Evolutionary conservation across 2,113 vertebrate species (phyloP), one percentile per base, ranked within the genome.

Genomic region (Sphyrna mokarran): DNA sequence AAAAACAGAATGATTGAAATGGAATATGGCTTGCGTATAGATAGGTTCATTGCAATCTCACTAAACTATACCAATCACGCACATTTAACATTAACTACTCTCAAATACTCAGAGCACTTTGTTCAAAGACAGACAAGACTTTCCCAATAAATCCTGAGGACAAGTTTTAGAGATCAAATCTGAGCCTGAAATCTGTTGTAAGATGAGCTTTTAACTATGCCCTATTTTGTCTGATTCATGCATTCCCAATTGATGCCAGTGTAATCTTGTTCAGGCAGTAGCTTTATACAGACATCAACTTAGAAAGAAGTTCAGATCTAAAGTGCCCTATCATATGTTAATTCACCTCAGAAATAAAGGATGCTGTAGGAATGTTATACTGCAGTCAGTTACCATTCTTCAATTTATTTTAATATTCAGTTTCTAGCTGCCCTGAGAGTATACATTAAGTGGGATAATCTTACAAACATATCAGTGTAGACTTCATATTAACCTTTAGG

Each of bases 1-100:
- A 29, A 70, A 95, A 95, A 43, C 69, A 20, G n/a, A 37, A 66
- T 76, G 48, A 48, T 95, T 95, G 54, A 95, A 95, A 93, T 93
- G 2, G 69, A 95, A 54, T 76, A 95, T 95, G 23, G 69, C 68
- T 18, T 95, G 94, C 66, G 54, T 26, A 70, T 54, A 70, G 40
- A 72, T 48, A 33, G 43, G 58, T 54, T 54, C 69, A 72, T 37
- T 63, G 89, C 16, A 61, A 33, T 91, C 29, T 91, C 93, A 70
- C 68, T 94, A 48, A 70, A 70, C 37, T 26, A 94, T 23, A 94
- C 10, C 91, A 94, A 94, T 29, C 43, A 54, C 54, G 70, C 91
- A 95, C 29, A 23, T 40, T n/a, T 18, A 68, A 72, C 43, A 94
- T 66, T 91, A n/a, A 37, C 61, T n/a, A 94, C 8, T 11, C 68